These are phyloP conservation scores for Actenoides hombroni DNA, from an alignment of 2,113 vertebrate species.

Conservation along the genomic window DNA sequence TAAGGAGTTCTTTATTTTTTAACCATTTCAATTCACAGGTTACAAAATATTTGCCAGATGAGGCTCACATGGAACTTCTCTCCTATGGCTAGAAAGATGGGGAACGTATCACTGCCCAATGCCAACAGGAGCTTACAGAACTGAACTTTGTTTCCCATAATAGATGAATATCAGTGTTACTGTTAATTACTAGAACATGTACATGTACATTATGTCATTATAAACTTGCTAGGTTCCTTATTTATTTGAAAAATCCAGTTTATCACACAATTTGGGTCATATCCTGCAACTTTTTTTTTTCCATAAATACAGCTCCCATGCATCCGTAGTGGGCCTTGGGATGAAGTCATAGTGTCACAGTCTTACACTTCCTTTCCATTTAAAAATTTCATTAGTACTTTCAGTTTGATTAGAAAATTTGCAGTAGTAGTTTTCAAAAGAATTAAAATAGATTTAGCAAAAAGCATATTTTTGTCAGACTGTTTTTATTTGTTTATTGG, in stretches of 20 bases:
- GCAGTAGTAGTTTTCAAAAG: background rate
- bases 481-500: background rate
- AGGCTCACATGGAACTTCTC: too few relatives aligned
- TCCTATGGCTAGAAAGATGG: too few relatives aligned
- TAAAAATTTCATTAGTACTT: background rate
- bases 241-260: background rate
- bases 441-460: background rate
- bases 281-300: background rate
- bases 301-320: background rate
- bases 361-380: background rate
- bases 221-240: background rate
- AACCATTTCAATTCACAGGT: too few relatives aligned
- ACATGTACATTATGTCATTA: background rate
- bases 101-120: too few relatives aligned
- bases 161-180: too few relatives aligned
- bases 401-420: background rate
- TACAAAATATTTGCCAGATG: too few relatives aligned
- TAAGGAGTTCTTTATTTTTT: too few relatives aligned
- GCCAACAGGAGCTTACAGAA: too few relatives aligned
- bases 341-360: rapidly evolving
- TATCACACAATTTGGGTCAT: background rate
- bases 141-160: too few relatives aligned
- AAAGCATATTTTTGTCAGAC: background rate
- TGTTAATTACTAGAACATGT: background rate
- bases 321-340: background rate